Percentiles rank a stretch among this genome's conserved stretches.
These are phyloP conservation scores for Sterna hirundo DNA, from an alignment of 2,113 vertebrate genomes.

Conservation along the genomic window DNA sequence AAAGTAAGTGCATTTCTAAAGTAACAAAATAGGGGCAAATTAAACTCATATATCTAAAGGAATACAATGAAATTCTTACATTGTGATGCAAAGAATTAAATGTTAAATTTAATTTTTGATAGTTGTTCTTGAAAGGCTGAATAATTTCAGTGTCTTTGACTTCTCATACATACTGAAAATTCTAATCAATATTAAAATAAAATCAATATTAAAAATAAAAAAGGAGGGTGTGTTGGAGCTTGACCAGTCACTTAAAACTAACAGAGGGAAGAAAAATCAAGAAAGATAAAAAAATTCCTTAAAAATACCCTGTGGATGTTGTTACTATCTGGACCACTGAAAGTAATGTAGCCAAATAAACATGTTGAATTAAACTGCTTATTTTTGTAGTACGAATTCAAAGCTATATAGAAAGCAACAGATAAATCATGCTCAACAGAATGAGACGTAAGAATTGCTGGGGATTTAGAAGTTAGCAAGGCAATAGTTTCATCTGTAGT, in stretches of 20 bases:
- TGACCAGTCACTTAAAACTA: not conserved
- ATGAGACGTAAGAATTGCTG: not conserved
- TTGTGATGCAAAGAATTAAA: not conserved
- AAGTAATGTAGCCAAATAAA: not conserved
- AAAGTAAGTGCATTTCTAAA: not conserved
- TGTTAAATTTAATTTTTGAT: not conserved
- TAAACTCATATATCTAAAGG: not conserved
- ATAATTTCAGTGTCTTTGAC: not conserved
- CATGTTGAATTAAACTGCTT: not conserved
- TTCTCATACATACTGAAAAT: not conserved
- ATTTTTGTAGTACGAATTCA: not conserved
- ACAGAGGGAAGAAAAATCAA: not conserved
- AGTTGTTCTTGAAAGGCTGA: not conserved
- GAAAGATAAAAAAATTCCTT: not conserved
- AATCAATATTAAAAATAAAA: not conserved
- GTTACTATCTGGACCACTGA: not conserved
- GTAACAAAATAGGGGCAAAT: not conserved
- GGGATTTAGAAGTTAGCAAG: not conserved
- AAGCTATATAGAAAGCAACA: not conserved
- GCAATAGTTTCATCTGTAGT: not conserved
- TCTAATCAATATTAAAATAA: not conserved
- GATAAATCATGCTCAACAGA: not conserved
- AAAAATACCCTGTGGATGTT: not conserved
- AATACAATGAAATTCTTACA: not conserved
- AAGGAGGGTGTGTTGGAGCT: not conserved